Conservation (phyloP, 2,113 vertebrate genomes). For the Regulus satrapa region DNA sequence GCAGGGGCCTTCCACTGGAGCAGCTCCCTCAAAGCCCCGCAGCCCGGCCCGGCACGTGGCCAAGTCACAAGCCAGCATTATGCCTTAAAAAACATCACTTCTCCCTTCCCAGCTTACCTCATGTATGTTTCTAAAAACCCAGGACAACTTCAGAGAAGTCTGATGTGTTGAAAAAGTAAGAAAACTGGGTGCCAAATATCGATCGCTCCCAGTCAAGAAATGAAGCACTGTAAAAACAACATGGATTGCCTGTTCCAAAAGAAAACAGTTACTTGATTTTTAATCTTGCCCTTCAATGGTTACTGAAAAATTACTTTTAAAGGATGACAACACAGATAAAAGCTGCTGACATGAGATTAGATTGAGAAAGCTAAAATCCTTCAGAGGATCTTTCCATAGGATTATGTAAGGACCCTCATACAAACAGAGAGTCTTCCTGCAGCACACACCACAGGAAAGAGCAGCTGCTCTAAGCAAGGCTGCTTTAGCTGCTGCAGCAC, state of each 20-base stretch:
- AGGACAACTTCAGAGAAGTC: constrained; percentile 82
- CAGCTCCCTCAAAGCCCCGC: background rate
- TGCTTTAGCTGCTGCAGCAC: background rate
- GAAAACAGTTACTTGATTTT: background rate
- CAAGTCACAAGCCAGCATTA: background rate
- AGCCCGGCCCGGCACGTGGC: background rate
- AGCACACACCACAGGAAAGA: background rate
- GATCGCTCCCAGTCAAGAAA: constrained; percentile 83
- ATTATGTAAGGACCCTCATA: background rate
- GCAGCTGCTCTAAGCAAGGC: background rate
- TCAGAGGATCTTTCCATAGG: background rate
- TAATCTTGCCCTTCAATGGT: background rate
- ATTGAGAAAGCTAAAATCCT: background rate
- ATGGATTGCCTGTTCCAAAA: constrained; percentile 77
- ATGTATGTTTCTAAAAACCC: constrained; percentile 81
- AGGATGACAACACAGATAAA: background rate
- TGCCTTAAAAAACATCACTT: background rate
- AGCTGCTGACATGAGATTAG: background rate
- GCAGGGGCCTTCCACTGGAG: background rate
- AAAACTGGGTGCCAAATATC: constrained; percentile 78
- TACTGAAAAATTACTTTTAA: background rate
- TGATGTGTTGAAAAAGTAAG: constrained; percentile 89
- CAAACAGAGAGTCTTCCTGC: background rate
- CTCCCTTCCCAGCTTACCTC: constrained; percentile 73
- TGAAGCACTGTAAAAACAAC: constrained; percentile 79